Conservation (phyloP, 2,113 vertebrate species). For the Gallinago jamesoni region DNA sequence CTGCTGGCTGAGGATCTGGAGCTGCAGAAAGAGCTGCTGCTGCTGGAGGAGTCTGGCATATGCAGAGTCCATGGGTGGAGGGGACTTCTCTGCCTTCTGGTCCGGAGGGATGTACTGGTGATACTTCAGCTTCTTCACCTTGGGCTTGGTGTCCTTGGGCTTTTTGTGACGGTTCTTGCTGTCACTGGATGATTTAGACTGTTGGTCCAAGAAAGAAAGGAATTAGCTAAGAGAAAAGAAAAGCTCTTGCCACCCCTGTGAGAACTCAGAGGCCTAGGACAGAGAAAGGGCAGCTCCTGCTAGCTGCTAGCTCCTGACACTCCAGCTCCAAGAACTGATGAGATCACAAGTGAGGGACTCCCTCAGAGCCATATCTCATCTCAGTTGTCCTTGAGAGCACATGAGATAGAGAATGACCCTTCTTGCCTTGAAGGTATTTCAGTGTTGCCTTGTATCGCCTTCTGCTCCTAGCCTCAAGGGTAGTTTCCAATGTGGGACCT, state of each 20-base stretch:
- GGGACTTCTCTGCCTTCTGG: constrained; percentile 96
- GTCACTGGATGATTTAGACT: constrained; percentile 88
- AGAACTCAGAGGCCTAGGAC: background rate
- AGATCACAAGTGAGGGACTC: background rate
- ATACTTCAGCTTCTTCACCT: constrained; percentile 99
- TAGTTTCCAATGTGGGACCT: background rate
- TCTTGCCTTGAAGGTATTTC: background rate
- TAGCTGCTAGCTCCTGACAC: background rate
- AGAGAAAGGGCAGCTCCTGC: background rate
- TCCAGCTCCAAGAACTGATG: background rate
- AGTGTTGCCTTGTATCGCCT: background rate
- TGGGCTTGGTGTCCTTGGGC: constrained; percentile 96
- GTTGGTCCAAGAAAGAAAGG: background rate
- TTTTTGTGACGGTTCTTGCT: constrained; percentile 96
- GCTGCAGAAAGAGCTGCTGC: constrained; percentile 97
- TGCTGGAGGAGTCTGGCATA: constrained; percentile 96
- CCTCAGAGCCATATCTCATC: rapidly evolving
- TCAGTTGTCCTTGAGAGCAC: background rate
- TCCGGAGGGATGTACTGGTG: constrained; percentile 99
- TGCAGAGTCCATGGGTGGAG: constrained; percentile 96
- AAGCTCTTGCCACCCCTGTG: background rate
- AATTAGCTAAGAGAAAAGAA: background rate
- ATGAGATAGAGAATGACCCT: background rate
- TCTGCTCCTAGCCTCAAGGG: background rate
- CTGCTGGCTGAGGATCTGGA: constrained; percentile 98